Conservation (phyloP, 2,888 invertebrate genomes). For the Coelinius sp. region DNA sequence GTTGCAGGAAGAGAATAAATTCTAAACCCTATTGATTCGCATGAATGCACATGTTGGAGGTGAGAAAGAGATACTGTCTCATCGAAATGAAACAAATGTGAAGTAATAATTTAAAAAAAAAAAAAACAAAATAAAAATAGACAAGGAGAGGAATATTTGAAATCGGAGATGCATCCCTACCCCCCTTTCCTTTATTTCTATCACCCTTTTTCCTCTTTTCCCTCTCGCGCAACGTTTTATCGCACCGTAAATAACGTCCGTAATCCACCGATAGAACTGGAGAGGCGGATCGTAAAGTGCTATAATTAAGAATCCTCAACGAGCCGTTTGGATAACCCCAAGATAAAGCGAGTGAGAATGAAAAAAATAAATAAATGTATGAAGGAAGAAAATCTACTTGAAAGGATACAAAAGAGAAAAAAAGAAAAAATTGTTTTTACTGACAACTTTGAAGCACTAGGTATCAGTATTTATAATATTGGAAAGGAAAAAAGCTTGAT, state of each 20-base stretch:
- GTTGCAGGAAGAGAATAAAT: constrained; percentile 12
- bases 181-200: constrained; percentile 5
- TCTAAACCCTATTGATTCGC: background rate
- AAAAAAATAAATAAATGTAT: constrained; percentile 27
- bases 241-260: constrained; percentile 54
- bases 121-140: background rate
- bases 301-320: constrained; percentile 54
- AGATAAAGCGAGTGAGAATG: constrained; percentile 40
- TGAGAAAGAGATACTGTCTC: constrained; percentile 16
- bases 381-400: background rate
- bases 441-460: background rate
- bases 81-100: background rate
- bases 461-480: background rate
- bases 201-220: constrained; percentile 11
- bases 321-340: constrained; percentile 39
- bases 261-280: constrained; percentile 54
- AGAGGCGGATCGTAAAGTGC: constrained; percentile 54
- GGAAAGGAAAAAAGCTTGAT: background rate
- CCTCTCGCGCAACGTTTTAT: constrained; percentile 48
- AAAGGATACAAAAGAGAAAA: too few relatives aligned
- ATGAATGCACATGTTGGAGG: constrained; percentile 31
- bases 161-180: constrained; percentile 50
- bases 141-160: constrained; percentile 42
- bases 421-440: background rate
- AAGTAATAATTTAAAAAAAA: background rate